Percentiles rank a stretch among this genome's conserved stretches.
These are phyloP conservation scores for Ciconia nigra DNA, from an alignment of 2,797 vertebrate genomes.

Conservation along the genomic window DNA sequence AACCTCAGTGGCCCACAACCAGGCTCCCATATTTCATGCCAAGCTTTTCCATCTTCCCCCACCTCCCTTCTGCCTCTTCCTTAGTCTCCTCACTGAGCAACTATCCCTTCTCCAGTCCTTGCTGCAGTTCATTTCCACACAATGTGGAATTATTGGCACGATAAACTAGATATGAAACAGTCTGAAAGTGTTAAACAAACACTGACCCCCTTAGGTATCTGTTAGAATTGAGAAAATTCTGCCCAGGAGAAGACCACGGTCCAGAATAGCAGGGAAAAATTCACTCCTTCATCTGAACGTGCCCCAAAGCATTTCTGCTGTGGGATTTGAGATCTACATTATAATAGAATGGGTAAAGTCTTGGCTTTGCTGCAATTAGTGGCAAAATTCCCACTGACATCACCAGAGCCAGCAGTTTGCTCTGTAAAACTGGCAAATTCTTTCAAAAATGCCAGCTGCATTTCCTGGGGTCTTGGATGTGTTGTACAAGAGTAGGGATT, in stretches of 20 bases:
- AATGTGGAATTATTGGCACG: background rate
- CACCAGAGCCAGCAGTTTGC: constrained; percentile 54
- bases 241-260: background rate
- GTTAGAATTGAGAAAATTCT: constrained; percentile 20
- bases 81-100: background rate
- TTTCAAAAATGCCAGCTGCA: constrained; percentile 57
- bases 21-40: constrained; percentile 16
- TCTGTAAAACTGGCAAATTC: constrained; percentile 39
- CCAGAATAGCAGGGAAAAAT: constrained; percentile 38
- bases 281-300: background rate
- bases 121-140: background rate
- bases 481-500: background rate
- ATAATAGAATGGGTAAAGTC: constrained; percentile 47
- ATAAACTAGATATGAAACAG: constrained; percentile 6
- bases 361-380: constrained; percentile 45
- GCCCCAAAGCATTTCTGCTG: constrained; percentile 34
- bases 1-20: constrained; percentile 32
- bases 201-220: constrained; percentile 6
- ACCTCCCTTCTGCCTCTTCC: background rate
- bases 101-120: background rate
- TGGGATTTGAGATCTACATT: constrained; percentile 32
- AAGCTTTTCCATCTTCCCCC: background rate
- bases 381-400: constrained; percentile 58
- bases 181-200: constrained; percentile 58
- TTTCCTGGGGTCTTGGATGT: constrained; percentile 53